Evolutionary conservation across 1,140 invertebrate genomes (phyloP).

Genomic region (Scaptomyza graminum): DNA sequence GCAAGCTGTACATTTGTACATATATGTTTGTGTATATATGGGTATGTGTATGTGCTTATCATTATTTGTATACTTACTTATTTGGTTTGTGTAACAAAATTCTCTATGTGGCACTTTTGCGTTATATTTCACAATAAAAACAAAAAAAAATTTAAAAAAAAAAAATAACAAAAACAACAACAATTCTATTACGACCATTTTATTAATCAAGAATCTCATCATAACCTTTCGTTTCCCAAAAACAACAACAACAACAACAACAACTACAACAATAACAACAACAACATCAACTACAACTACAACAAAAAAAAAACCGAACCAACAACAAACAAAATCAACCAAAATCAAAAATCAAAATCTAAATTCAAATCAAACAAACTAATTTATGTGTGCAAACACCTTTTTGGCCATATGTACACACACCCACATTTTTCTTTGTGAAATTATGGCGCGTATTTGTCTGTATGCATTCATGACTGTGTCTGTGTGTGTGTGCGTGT

Average conservation of each 20-base stretch:
- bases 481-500: not conserved
- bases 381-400: constrained; percentile 32
- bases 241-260: constrained; percentile 69
- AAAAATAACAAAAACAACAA: constrained; percentile 24
- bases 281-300: constrained; percentile 53
- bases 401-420: constrained; percentile 44
- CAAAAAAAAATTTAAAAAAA: constrained; percentile 19
- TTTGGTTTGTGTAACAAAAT: constrained; percentile 56
- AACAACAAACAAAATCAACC: constrained; percentile 31
- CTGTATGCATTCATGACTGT: not conserved
- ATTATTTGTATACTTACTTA: constrained; percentile 50
- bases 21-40: constrained; percentile 21
- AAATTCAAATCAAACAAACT: constrained; percentile 42
- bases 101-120: constrained; percentile 62
- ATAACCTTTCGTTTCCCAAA: constrained; percentile 76
- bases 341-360: constrained; percentile 35
- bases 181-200: constrained; percentile 62
- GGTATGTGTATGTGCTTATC: constrained; percentile 45
- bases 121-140: constrained; percentile 53
- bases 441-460: constrained; percentile 2
- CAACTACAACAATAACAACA: constrained; percentile 54
- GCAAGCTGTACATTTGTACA: not conserved
- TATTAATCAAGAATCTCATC: constrained; percentile 77
- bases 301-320: constrained; percentile 46
- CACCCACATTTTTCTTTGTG: constrained; percentile 27